Conservation (phyloP, 2,113 vertebrate species). For the Phalacrocorax carbo region DNA sequence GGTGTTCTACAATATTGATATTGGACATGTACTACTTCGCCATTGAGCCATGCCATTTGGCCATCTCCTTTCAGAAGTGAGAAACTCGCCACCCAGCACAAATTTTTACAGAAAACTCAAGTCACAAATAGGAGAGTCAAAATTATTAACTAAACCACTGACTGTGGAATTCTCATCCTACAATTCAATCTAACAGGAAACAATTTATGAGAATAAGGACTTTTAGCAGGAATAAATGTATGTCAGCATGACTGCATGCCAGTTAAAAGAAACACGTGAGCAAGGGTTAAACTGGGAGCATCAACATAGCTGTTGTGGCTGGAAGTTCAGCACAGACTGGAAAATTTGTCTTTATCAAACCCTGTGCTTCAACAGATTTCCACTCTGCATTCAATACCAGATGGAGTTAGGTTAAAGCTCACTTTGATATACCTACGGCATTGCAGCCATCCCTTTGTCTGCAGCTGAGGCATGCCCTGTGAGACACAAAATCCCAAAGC, state of each 20-base stretch:
- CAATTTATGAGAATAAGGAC: neutral
- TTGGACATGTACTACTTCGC: neutral
- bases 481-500: neutral
- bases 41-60: neutral
- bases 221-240: neutral
- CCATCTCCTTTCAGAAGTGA: neutral
- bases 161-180: neutral
- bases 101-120: neutral
- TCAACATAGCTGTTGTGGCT: neutral
- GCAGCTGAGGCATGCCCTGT: neutral
- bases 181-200: neutral
- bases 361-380: neutral
- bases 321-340: neutral
- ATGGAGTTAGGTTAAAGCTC: neutral
- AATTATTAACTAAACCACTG: neutral
- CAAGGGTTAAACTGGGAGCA: neutral
- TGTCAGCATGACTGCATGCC: accelerated
- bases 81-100: neutral
- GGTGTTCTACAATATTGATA: neutral
- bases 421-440: neutral
- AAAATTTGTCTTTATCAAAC: neutral
- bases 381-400: neutral
- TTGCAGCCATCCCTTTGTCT: neutral
- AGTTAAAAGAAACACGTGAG: neutral
- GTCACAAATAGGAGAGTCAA: neutral